Evolutionary conservation across 2,113 vertebrate genomes (phyloP), one percentile per base, ranked within the genome.

Genomic region (Odontophorus gujanensis): DNA sequence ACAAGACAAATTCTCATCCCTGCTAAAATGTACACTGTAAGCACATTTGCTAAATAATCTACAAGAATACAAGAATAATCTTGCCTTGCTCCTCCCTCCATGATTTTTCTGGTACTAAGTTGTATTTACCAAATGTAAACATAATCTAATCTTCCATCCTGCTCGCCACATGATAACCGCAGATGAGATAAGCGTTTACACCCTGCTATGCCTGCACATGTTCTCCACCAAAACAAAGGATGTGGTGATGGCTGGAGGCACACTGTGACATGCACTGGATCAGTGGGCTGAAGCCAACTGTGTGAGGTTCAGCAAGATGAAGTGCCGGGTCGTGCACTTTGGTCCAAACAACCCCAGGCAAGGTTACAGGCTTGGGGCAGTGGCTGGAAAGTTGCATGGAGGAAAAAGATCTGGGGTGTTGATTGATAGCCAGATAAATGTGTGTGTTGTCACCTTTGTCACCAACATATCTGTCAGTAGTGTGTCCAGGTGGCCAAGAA

Each of bases 111-210:
- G 47, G 21, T 45, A 40, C 15, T 48, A 30, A 42, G 8, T 13
- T 43, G 4, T 34, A 26, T 48, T 61, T 81, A 45, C 15, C 30
- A 32, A 73, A 66, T 0, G 0, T 9, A 83, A 90, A 63, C 2
- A 8, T 30, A 55, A 55, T 17, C 53, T 55, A 0, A 38, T 80
- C 63, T 69, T 7, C 68, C 40, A 62, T 43, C 22, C 55, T 84
- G 16, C 28, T 32, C 34, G 63, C 21, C 22, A 12, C 1, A 8
- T n/a, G 18, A 17, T 45, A 59, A 53, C 24, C 48, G 30, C 50
- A 53, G 43, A n/a, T 58, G 11, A 66, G 63, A 66, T n/a, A n/a
- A n/a, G n/a, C n/a, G 36, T n/a, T 58, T 20, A 40, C 0, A 0
- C 20, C n/a, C 45, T 82, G 43, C 72, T 51, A 3, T 59, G 40